phyloP scores from a whole-genome alignment of 2,797 vertebrate genomes.

The Alectoris magna region DNA sequence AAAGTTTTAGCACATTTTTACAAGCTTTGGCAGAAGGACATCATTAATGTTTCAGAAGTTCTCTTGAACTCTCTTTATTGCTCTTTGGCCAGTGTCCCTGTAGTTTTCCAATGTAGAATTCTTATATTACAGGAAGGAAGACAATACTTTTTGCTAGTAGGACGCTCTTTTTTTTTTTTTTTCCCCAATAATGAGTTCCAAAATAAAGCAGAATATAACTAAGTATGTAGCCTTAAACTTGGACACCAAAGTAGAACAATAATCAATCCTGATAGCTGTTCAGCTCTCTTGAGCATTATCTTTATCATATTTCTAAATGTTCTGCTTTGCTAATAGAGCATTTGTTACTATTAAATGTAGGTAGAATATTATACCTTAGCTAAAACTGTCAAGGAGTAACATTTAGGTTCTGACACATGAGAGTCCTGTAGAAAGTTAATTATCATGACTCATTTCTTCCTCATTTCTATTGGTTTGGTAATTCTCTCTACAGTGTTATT shows the following conservation, averaged over 20 bases:
- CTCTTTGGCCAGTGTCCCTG: constrained; percentile 58
- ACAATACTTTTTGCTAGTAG: constrained; percentile 37
- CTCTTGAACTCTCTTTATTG: constrained; percentile 41
- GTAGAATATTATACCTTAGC: constrained; percentile 28
- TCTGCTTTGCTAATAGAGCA: constrained; percentile 62
- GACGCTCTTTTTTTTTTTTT: constrained; percentile 14
- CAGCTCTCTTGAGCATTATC: constrained; percentile 42
- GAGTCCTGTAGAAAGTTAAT: constrained; percentile 44
- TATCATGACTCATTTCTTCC: constrained; percentile 45
- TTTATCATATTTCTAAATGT: constrained; percentile 66
- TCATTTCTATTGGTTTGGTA: constrained; percentile 50
- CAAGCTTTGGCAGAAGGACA: constrained; percentile 63
- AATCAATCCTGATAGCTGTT: constrained; percentile 12
- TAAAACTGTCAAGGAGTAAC: constrained; percentile 53
- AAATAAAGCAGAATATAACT: constrained; percentile 48
- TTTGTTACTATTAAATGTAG: constrained; percentile 49
- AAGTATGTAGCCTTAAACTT: constrained; percentile 15
- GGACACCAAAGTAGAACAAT: constrained; percentile 41
- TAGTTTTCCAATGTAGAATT: constrained; percentile 56
- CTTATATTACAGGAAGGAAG: constrained; percentile 61
- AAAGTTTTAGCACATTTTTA: constrained; percentile 65
- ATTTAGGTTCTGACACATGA: constrained; percentile 51
- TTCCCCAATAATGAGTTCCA: constrained; percentile 54
- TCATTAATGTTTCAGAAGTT: constrained; percentile 77
- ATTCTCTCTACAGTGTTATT: background rate